A percentile compares a stretch with the other conserved stretches of the same genome.
These are phyloP conservation scores for Moxostoma hubbsi DNA, from an alignment of 2,797 vertebrate species.

Conservation along the genomic window DNA sequence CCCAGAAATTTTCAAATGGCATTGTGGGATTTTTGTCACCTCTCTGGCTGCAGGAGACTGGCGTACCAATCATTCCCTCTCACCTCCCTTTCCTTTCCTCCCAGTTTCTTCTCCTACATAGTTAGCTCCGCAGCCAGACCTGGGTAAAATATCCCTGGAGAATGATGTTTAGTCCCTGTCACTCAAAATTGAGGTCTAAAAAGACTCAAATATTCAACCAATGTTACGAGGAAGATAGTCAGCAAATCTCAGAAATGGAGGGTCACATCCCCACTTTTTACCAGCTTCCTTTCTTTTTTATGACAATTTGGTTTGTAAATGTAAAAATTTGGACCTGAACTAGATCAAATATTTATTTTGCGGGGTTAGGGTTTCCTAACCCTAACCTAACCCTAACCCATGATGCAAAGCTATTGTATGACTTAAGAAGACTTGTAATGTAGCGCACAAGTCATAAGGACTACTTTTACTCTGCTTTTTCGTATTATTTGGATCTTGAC, in stretches of 20 bases:
- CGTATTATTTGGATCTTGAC: too few relatives aligned
- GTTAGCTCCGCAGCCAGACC: not conserved
- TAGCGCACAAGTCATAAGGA: too few relatives aligned
- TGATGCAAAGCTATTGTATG: too few relatives aligned
- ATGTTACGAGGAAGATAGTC: not conserved
- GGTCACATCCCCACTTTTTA: not conserved
- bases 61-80: constrained; percentile 1
- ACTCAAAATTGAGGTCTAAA: constrained; percentile 9
- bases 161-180: constrained; percentile 2
- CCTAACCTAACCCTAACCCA: too few relatives aligned
- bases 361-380: not conserved
- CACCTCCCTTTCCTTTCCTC: not conserved
- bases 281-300: not conserved
- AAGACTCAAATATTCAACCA: not conserved
- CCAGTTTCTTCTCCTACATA: constrained; percentile 3
- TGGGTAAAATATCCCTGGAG: constrained; percentile 7
- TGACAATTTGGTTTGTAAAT: not conserved
- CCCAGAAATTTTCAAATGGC: constrained; percentile 32
- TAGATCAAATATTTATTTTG: not conserved
- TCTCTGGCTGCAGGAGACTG: constrained; percentile 22
- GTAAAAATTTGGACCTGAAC: not conserved
- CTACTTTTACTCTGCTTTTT: too few relatives aligned
- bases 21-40: constrained; percentile 32
- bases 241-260: not conserved
- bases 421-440: too few relatives aligned